Conservation (phyloP, 2,888 invertebrate species). For the Ashinkailepas kermadecensis region DNA sequence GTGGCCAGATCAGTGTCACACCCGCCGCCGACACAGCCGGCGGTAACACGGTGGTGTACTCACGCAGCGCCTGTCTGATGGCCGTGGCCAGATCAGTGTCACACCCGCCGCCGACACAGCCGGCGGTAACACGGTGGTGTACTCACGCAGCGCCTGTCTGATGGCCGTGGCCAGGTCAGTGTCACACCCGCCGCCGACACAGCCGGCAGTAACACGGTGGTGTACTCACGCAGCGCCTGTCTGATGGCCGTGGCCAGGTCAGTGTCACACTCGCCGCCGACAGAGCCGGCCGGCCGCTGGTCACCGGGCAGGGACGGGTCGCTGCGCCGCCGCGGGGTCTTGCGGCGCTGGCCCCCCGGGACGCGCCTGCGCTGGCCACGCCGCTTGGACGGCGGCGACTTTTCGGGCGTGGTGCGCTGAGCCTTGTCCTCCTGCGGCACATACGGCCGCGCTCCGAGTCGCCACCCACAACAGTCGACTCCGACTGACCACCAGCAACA, state of each 20-base stretch:
- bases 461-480: no score
- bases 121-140: no score
- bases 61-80: conserved; percentile 43
- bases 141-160: conserved; percentile 41
- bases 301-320: conserved; percentile 40
- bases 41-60: conserved; percentile 37
- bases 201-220: no score
- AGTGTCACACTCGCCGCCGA: conserved; percentile 27
- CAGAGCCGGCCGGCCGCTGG: conserved; percentile 40
- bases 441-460: no score
- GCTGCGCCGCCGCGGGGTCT: conserved; percentile 53
- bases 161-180: conserved; percentile 40
- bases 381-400: conserved; percentile 50
- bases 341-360: conserved; percentile 50
- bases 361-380: conserved; percentile 57
- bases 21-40: no score
- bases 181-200: conserved; percentile 32
- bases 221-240: conserved; percentile 54
- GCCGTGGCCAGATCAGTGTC: conserved; percentile 54
- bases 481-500: no score
- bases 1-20: not conserved
- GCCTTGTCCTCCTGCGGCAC: conserved; percentile 43
- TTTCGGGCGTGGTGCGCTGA: conserved; percentile 49
- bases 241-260: conserved; percentile 23
- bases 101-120: conserved; percentile 39